Evolutionary conservation across 2,113 vertebrate genomes (phyloP), one percentile per base, ranked within the genome.

Genomic region (Lichenostomus cassidix): DNA sequence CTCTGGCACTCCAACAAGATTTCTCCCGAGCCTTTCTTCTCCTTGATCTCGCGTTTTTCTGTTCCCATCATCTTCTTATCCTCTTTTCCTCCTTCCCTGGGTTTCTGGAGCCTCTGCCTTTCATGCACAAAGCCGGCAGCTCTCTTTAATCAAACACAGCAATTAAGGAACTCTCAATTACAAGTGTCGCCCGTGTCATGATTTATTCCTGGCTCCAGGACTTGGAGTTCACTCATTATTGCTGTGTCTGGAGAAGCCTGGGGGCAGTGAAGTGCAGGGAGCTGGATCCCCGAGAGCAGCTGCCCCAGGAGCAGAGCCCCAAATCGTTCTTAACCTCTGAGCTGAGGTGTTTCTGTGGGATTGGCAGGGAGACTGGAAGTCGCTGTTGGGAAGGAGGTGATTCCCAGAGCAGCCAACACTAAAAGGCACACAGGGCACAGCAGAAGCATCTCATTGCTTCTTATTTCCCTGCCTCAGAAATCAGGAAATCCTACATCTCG

Each of bases 101-200:
- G 24, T 73, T 90, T 49, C 68, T 94, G 80, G 33, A 92, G 50
- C 12, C 78, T 41, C n/a, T 75, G 49, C 56, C 65, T 91, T 94
- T 91, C 4, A 91, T 63, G 81, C 69, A 69, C 44, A 90, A 94
- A 95, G 11, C 39, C 6, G 25, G 55, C n/a, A 70, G 75, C 59
- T 85, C 49, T 19, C 86, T 95, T 95, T 90, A 76, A 95, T 90
- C 89, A 83, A 70, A 46, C 42, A 15, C 39, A 84, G 73, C 77
- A 74, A 96, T 92, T 92, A 92, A 67, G 65, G n/a, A 89, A 41
- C 42, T 62, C 93, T 95, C 73, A 41, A 81, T 91, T 89, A 78
- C 71, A 75, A 87, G 81, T 47, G 81, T 95, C 91, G 74, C 23
- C n/a, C n/a, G 3, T 81, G 74, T 67, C 78, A 69, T 1, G 6